These are phyloP conservation scores for Sus cebifrons DNA, from an alignment of 2,797 vertebrate genomes.

Conservation along the genomic window DNA sequence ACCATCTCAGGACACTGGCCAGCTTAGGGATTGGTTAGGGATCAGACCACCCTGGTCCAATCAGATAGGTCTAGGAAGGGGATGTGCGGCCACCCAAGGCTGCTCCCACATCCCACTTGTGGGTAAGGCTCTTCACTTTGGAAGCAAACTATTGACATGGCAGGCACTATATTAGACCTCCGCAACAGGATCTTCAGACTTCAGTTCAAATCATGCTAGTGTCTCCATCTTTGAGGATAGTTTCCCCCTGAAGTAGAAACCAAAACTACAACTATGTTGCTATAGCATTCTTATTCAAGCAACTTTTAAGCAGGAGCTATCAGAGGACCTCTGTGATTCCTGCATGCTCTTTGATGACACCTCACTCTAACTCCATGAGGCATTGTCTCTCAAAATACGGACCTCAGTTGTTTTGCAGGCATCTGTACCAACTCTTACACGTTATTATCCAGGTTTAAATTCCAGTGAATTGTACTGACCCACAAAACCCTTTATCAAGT, in stretches of 20 bases:
- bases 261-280: background rate
- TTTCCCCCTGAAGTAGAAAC: slow-evolving; percentile 64
- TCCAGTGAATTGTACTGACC: background rate
- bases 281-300: background rate
- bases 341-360: slow-evolving; percentile 51
- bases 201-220: slow-evolving; percentile 5
- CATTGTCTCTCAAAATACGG: background rate
- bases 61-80: slow-evolving; percentile 66
- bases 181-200: slow-evolving; percentile 17
- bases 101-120: slow-evolving; percentile 59
- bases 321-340: slow-evolving; percentile 40
- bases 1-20: slow-evolving; percentile 76
- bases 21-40: slow-evolving; percentile 64
- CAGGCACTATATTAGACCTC: slow-evolving; percentile 1
- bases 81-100: slow-evolving; percentile 34
- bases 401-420: background rate
- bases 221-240: slow-evolving; percentile 22
- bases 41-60: slow-evolving; percentile 78
- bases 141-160: slow-evolving; percentile 37
- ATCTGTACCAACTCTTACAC: background rate
- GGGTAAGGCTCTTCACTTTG: slow-evolving; percentile 32
- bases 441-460: slow-evolving; percentile 45
- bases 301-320: slow-evolving; percentile 1
- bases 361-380: slow-evolving; percentile 53
- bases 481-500: slow-evolving; percentile 26